Base-by-base conservation (phyloP, 2,797 vertebrate species). In the Agapornis canus region DNA sequence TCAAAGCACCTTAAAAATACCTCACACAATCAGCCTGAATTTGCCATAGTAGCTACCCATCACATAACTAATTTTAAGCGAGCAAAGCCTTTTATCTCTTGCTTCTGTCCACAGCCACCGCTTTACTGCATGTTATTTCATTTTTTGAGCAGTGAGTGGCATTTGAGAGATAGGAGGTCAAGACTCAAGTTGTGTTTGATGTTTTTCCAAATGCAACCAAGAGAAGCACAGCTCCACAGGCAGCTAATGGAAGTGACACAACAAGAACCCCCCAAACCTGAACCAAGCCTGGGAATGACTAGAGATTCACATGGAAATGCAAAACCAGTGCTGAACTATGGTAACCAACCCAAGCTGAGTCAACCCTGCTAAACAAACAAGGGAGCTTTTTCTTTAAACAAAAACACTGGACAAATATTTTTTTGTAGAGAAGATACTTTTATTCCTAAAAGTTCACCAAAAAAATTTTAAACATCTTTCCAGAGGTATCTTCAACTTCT, bases 241-340 rank as follows among this genome's bases (percentile, higher is more conserved):
- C 89, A 88, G 85, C 91, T 64, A 76, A 81, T 15, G 11, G 56
- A 92, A 96, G 63, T 0, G 3, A 80, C 17, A 81, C 39, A 87
- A 60, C n/a, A 90, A 91, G 79, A 76, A 35, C 78, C 32, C 79
- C 82, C 80, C 82, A 92, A 90, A 91, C 89, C 70, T 84, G 70
- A 79, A 94, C n/a, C 82, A 73, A 95, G 94, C 87, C 92, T 94
- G 92, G 89, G 94, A 96, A 96, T 94, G 57, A 83, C 77, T 91
- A 82, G 72, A 94, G 94, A 93, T 96, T 94, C 94, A 93, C 91
- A 96, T 52, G 54, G 85, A 97, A 92, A 94, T 63, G 69, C 31
- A 85, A 93, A 95, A 95, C n/a, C 69, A 81, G 57, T n/a, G 39
- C 52, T 94, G 82, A 94, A 79, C 82, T 93, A 48, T 57, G 47